Evolutionary conservation across 2,888 invertebrate species (phyloP).

Genomic region (Eudasyphora cyanicolor): DNA sequence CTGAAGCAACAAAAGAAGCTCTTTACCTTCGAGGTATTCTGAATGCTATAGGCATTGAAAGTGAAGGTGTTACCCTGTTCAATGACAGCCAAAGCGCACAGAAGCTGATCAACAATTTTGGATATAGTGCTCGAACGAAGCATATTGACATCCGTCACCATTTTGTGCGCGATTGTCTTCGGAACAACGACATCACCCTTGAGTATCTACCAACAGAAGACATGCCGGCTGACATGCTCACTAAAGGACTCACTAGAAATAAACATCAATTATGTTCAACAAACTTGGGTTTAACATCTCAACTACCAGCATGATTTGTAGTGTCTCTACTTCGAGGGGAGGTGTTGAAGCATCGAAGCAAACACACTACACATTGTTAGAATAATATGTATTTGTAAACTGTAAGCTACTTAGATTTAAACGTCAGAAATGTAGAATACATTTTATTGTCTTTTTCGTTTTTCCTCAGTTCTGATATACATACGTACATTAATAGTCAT

Average conservation of each 20-base stretch:
- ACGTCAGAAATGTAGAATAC: no score
- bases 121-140: constrained; percentile 58
- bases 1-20: constrained; percentile 61
- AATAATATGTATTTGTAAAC: no score
- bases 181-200: constrained; percentile 38
- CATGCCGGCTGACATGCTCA: constrained; percentile 64
- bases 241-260: constrained; percentile 49
- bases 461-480: no score
- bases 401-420: no score
- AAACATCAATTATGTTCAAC: constrained; percentile 51
- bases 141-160: constrained; percentile 64
- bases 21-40: constrained; percentile 51
- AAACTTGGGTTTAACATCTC: constrained; percentile 32
- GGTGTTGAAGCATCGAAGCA: no score
- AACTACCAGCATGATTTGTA: neutral
- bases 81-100: constrained; percentile 65
- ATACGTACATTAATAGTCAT: no score
- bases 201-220: constrained; percentile 58
- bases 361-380: no score
- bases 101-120: constrained; percentile 43
- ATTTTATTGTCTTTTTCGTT: no score
- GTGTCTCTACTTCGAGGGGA: constrained; percentile 48
- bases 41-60: constrained; percentile 40
- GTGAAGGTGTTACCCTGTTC: constrained; percentile 45
- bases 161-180: constrained; percentile 53